These are phyloP conservation scores for Tenthredo notha DNA, from an alignment of 2,888 invertebrate genomes.

Conservation along the genomic window DNA sequence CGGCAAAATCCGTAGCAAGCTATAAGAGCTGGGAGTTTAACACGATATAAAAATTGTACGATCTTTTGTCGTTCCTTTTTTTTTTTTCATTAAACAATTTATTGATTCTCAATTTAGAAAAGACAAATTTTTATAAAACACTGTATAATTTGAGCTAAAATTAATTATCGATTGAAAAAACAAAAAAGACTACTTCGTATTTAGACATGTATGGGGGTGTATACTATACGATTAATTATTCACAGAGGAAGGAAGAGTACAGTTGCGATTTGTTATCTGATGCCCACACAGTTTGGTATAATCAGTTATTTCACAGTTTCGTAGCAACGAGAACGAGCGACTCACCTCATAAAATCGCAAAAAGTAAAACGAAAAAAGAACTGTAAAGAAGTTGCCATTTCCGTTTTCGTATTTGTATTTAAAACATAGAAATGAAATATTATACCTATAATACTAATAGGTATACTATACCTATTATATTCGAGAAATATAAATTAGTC, in stretches of 20 bases:
- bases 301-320: not conserved
- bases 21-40: not conserved
- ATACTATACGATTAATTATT: not conserved
- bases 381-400: not conserved
- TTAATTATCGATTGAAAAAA: not conserved
- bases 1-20: not conserved
- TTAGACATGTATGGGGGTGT: not conserved
- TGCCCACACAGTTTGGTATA: not conserved
- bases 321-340: not conserved
- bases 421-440: not conserved
- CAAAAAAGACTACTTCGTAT: not conserved
- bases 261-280: conserved; percentile 40
- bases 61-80: not conserved
- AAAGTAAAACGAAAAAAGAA: not conserved
- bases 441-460: not conserved
- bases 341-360: not conserved
- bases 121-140: not conserved
- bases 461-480: not conserved
- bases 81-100: not conserved
- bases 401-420: not conserved
- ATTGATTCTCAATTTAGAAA: not conserved
- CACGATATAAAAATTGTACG: not conserved
- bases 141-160: not conserved
- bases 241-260: conserved; percentile 13
- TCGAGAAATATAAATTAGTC: not conserved